Percentiles rank a stretch among this genome's conserved stretches.
Conservation (phyloP, 2,888 invertebrate species). For the Cheilosia urbana region DNA sequence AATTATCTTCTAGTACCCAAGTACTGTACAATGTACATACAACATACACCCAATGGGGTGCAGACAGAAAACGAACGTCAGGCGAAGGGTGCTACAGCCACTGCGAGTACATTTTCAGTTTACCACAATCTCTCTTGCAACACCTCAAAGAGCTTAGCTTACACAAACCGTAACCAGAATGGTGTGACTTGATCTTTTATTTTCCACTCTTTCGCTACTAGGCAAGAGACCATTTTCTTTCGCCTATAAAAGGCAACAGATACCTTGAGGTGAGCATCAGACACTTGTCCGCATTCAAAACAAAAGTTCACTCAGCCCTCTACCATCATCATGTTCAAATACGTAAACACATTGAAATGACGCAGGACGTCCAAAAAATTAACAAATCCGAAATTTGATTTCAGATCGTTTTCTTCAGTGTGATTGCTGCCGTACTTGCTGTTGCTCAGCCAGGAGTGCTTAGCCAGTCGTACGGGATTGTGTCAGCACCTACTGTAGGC, state of each 20-base stretch:
- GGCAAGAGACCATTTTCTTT: not conserved
- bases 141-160: not conserved
- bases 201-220: not conserved
- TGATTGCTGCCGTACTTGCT: conserved; percentile 16
- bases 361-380: not conserved
- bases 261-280: conserved; percentile 29
- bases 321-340: conserved; percentile 59
- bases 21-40: no score
- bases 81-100: not conserved
- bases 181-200: not conserved
- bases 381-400: not conserved
- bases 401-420: conserved; percentile 28
- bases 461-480: conserved; percentile 32
- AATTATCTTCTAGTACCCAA: not conserved
- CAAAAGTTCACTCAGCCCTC: conserved; percentile 1
- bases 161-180: not conserved
- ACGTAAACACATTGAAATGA: conserved; percentile 20
- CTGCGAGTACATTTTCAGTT: not conserved
- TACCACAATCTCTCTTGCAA: conserved; percentile 18
- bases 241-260: conserved; percentile 16
- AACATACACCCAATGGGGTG: not conserved
- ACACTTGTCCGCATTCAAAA: conserved; percentile 23
- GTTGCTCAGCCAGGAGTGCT: conserved; percentile 53
- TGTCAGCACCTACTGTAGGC: conserved; percentile 40
- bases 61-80: not conserved